Evolutionary conservation across 2,888 invertebrate genomes (phyloP), one percentile per base, ranked within the genome.

Genomic region (Crepidodera aurea): DNA sequence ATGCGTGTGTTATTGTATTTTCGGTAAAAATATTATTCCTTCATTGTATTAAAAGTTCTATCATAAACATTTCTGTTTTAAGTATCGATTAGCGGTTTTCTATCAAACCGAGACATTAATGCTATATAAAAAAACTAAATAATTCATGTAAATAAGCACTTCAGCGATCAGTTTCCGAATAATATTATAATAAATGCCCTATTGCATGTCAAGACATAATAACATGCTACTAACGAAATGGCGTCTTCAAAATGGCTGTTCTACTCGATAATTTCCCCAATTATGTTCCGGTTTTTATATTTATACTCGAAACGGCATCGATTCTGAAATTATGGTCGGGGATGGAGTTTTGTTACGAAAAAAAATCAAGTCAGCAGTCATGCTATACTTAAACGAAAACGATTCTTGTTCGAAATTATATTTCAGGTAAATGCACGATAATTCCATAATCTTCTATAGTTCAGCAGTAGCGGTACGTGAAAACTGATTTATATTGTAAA

Each of bases 181-280:
- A 65, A 67, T 70, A 67, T 65, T 69, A 66, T 71, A 74, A 73
- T 75, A 74, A 75, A 70, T 73, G 69, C 64, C 69, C 66, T 66
- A 72, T 75, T 66, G 75, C 75, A 73, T 75, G 75, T 67, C 67
- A 64, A 51, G 61, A 54, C 39, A 55, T 70, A 68, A 72, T 73
- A 71, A 73, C 62, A 68, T 18, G 48, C 60, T 58, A 60, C 67
- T 68, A 67, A 70, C 69, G 68, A 67, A 70, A 72, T 71, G 72
- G 71, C 68, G 71, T 72, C 72, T 69, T 73, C 73, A 72, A 73
- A 70, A 73, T 74, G 74, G 72, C 72, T 59, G 58, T 53, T 56
- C 56, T 56, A 56, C 56, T 48, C 12, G 46, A 56, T 56, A 56
- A 56, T 56, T 46, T 46, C 46, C 37, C 37, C 46, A 56, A 56